phyloP scores from a whole-genome alignment of 2,113 vertebrate species.

The Burhinus oedicnemus region DNA sequence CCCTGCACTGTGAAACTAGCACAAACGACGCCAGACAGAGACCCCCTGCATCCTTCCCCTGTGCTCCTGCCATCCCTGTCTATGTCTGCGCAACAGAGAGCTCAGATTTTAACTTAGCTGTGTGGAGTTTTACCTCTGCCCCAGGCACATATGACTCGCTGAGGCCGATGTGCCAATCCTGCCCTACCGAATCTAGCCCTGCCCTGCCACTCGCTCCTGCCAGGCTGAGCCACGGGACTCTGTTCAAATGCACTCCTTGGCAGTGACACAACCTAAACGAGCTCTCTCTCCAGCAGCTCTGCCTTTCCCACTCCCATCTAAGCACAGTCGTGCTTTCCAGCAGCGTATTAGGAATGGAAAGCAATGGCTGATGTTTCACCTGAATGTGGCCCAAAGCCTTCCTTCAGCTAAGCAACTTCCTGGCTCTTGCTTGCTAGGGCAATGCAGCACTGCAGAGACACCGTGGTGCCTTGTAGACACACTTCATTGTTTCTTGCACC shows the following conservation, averaged over 20 bases:
- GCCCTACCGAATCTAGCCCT: fast-evolving
- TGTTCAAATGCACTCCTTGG: not conserved
- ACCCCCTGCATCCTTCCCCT: not conserved
- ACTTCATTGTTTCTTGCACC: not conserved
- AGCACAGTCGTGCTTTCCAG: not conserved
- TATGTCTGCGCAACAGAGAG: not conserved
- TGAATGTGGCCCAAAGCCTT: not conserved
- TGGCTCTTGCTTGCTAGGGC: not conserved
- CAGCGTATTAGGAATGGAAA: not conserved
- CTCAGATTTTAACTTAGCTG: not conserved
- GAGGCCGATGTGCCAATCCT: not conserved
- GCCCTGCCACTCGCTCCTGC: not conserved
- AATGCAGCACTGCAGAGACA: not conserved
- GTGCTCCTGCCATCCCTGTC: not conserved
- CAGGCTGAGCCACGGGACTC: not conserved
- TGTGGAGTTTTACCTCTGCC: not conserved
- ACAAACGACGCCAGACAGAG: not conserved
- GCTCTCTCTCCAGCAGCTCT: not conserved
- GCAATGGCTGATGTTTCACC: not conserved
- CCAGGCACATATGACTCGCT: fast-evolving
- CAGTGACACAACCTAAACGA: fast-evolving
- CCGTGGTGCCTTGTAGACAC: not conserved
- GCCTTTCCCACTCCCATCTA: not conserved
- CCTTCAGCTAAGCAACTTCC: not conserved
- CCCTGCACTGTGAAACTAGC: not conserved